Conservation (phyloP, 2,113 vertebrate genomes). For the Tretioscincus oriximinensis region DNA sequence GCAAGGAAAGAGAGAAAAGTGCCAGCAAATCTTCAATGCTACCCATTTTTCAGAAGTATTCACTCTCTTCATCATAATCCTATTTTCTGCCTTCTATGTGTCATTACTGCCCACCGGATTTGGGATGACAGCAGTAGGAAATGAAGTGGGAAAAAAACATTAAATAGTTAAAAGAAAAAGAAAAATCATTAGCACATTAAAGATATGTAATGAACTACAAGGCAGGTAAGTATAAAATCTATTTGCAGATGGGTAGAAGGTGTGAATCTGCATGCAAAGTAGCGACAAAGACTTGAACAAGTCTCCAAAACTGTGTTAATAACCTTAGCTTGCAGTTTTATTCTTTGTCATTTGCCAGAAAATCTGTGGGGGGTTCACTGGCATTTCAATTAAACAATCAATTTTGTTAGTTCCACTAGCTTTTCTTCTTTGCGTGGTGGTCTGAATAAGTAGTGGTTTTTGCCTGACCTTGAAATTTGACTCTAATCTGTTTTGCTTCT, state of each 20-base stretch:
- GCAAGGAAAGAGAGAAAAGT: constrained; percentile 32
- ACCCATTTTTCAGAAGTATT: constrained; percentile 42
- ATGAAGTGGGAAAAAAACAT: constrained; percentile 60
- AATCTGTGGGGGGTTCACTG: background rate
- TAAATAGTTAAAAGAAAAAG: constrained; percentile 20
- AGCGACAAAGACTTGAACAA: background rate
- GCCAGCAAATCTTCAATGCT: constrained; percentile 50
- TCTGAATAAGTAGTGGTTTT: background rate
- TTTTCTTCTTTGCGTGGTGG: background rate
- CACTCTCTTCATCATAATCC: constrained; percentile 51
- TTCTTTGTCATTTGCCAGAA: background rate
- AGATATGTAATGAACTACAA: constrained; percentile 54
- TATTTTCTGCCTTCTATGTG: constrained; percentile 57
- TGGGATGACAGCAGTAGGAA: constrained; percentile 52
- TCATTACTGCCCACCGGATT: constrained; percentile 54
- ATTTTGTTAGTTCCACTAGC: background rate
- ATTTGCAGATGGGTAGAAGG: constrained; percentile 5
- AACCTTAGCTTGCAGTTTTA: background rate
- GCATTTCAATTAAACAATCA: constrained; percentile 9
- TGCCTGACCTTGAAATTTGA: background rate
- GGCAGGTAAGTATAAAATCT: constrained; percentile 11
- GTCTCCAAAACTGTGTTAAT: background rate
- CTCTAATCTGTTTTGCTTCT: background rate
- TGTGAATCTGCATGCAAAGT: background rate
- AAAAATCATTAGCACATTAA: constrained; percentile 52